Conservation (phyloP, 1,140 invertebrate genomes). For the Episyrphus balteatus region DNA sequence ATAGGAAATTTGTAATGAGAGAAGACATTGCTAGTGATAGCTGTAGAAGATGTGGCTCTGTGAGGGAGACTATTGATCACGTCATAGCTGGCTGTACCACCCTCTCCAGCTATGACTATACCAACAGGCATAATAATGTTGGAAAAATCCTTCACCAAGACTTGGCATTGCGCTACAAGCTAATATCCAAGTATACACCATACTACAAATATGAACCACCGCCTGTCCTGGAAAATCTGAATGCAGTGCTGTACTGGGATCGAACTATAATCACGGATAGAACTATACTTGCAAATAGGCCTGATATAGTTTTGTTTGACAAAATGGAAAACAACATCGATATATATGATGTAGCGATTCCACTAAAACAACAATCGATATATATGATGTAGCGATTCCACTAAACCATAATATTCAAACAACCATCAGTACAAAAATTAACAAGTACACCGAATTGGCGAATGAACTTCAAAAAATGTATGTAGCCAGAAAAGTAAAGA, state of each 20-base stretch:
- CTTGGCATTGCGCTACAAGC: no score
- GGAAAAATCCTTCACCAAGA: no score
- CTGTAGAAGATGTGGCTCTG: not conserved
- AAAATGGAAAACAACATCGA: no score
- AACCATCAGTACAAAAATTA: no score
- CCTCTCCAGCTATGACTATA: not conserved
- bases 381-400: no score
- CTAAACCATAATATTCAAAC: no score
- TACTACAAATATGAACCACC: not conserved
- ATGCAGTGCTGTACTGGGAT: not conserved
- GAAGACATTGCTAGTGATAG: not conserved
- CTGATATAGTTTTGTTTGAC: not conserved
- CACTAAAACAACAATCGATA: no score
- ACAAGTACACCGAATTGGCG: no score
- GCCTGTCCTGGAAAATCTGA: not conserved
- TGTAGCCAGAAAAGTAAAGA: no score
- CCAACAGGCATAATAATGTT: not conserved
- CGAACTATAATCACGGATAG: not conserved
- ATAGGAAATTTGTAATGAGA: slow-evolving; percentile 17
- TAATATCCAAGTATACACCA: not conserved
- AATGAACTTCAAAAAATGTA: no score
- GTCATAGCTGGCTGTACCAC: not conserved
- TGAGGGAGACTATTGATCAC: not conserved
- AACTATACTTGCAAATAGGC: not conserved
- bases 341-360: no score